Base-by-base conservation (phyloP, 2,888 invertebrate genomes). In the Chirona hameri region DNA sequence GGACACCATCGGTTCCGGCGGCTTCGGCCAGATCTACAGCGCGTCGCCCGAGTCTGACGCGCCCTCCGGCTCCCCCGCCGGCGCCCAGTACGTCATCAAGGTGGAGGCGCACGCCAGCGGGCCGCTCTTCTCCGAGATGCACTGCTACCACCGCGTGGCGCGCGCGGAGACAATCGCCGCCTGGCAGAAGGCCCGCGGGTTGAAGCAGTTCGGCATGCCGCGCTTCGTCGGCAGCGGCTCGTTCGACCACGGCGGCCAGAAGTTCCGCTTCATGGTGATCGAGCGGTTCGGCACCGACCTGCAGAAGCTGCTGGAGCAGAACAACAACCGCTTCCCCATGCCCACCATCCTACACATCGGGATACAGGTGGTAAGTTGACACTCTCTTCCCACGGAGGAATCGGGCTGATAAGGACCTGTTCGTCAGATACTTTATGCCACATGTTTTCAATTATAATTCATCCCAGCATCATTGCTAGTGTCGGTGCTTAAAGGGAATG, bases 121-220 rank as follows among this genome's bases (percentile, higher is more conserved):
- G 0, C 99, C 99, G 0, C 90, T 99, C 24, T 99, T 98, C 89
- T 96, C 97, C 27, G 99, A 99, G 90, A 93, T 96, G 86, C 95
- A 98, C 88, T 98, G 98, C 88, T 95, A 98, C 86, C 92, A 97
- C 83, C 91, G 97, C 87, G 94, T 94, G 84, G 95, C 94, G 57
- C 94, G 94, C 88, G 90, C 91, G 85, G 90, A 92, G 18, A 81
- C 83, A 65, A 84, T 87, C 48, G 86, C 86, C 39, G 84, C 83
- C 18, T 88, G 85, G 84, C 85, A 91, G 86, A 88, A 89, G 85
- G 87, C 90, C 85, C 90, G 91, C 85, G 91, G 91, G 86, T 86
- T 96, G 46, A 89, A 92, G 83, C 90, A 90, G 57, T 89, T 98
- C 2, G 98, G 98, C 24, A 93, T 98, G 91, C 98, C 98, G 0